Evolutionary conservation across 2,888 invertebrate species (phyloP).

Genomic region (Heliconius erato): DNA sequence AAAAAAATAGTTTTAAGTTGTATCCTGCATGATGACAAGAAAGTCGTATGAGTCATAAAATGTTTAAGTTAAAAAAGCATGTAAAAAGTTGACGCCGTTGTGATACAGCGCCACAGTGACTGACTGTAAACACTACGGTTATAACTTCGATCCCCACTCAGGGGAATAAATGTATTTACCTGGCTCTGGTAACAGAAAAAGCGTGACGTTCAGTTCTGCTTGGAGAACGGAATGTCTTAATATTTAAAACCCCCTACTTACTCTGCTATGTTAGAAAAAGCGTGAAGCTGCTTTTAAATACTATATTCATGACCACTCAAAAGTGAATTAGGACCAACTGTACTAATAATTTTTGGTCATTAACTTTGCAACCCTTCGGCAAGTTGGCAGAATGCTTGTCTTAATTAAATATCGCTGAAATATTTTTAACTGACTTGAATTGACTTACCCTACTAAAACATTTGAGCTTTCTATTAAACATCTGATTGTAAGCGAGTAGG

Average conservation of each 20-base stretch:
- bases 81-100: no score
- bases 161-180: no score
- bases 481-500: no score
- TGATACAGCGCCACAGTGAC: no score
- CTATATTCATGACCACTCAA: slow-evolving; percentile 1
- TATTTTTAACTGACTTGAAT: slow-evolving; percentile 9
- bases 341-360: slow-evolving; percentile 28
- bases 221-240: not conserved
- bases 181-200: not conserved
- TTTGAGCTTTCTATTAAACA: no score
- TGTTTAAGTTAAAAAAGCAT: no score
- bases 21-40: no score
- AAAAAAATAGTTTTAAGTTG: no score
- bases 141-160: no score
- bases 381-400: not conserved
- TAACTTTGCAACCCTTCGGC: slow-evolving; percentile 28
- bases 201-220: not conserved
- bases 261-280: not conserved
- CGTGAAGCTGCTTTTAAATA: not conserved
- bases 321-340: slow-evolving; percentile 25
- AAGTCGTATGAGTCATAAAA: no score
- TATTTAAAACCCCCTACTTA: not conserved
- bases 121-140: no score
- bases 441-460: not conserved
- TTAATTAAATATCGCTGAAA: slow-evolving; percentile 3